Evolutionary conservation across 2,113 vertebrate species (phyloP), one percentile per base, ranked within the genome.

Genomic region (Ptilorrhoa leucosticta): DNA sequence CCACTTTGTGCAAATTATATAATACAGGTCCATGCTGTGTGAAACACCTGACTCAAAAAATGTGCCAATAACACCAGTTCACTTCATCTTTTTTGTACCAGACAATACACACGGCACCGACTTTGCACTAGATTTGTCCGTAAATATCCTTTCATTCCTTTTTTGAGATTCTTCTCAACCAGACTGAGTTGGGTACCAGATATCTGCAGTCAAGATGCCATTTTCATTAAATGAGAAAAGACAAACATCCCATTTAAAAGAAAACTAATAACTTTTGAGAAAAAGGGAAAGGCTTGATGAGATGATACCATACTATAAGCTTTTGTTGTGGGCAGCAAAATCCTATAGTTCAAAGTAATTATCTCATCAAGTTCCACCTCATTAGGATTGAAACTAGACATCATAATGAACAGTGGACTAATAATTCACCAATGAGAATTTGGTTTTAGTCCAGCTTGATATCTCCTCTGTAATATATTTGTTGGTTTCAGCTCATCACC

Each of bases 281-380:
- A 96, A 97, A 95, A 58, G 82, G 88, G 89, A 96, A 87, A 83
- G 66, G 94, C 66, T 84, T 93, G 93, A 96, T 96, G 94, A 93
- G 83, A 66, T 85, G 73, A 96, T 97, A 96, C 87, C 80, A 90
- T 23, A 77, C 47, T 71, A 79, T 51, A 88, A 96, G 94, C 96
- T 97, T 97, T 96, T 97, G 95, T 97, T 97, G 95, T 95, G 96
- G 94, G 92, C 92, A 97, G 97, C 90, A 97, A 96, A 98, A 97
- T 96, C 92, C 93, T 97, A 93, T 90, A 97, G 94, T 96, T 96
- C 95, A 95, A 96, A 97, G 94, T 94, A 97, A 97, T 97, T 97
- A 97, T 92, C 95, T 97, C 96, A 96, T 96, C 96, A 96, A 82
- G 97, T 98, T 97, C 96, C 92, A 96, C 93, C 95, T 97, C 97